Evolutionary conservation across 2,113 vertebrate genomes (phyloP), one percentile per base, ranked within the genome.

Genomic region (Lophius piscatorius): DNA sequence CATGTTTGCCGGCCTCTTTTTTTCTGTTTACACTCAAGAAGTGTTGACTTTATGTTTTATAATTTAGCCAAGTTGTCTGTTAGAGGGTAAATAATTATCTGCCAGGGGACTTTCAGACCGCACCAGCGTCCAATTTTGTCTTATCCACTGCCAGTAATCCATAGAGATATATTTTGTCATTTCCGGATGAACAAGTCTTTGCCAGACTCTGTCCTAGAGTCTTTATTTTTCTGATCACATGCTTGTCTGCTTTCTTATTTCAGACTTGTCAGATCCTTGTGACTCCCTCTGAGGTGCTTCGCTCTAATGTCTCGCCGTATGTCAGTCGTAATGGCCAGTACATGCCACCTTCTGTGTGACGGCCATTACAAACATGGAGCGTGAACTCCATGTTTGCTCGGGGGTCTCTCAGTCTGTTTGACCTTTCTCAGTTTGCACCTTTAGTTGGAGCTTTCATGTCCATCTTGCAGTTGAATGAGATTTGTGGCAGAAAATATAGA

Each of bases 61-160:
- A 55, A 67, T 67, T 55, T 74, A 78, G 58, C 60, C 31, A 58
- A 67, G 7, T 36, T 60, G 51, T 60, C 62, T 71, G 48, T 71
- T 57, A 63, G 42, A 54, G 54, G 24, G n/a, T 48, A 42, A 76
- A 33, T 36, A 64, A 65, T 61, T n/a, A 54, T 64, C 64, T 42
- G 40, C 40, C 57, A 52, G 56, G 71, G 66, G n/a, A 77, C 42
- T 56, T 39, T 58, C 60, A 16, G 45, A 66, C 41, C 35, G 45
- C 49, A 45, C 52, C 17, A 22, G 24, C 48, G 28, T 31, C 80
- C 65, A 63, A 24, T 83, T 70, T 34, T 4, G 9, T 16, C 31
- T 60, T 45, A 35, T 54, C 57, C 41, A 6, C n/a, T n/a, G n/a
- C n/a, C n/a, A n/a, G n/a, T n/a, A n/a, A n/a, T n/a, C n/a, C n/a